phyloP scores from a whole-genome alignment of 1,140 invertebrate species.

The Pachypeltis micranthus region DNA sequence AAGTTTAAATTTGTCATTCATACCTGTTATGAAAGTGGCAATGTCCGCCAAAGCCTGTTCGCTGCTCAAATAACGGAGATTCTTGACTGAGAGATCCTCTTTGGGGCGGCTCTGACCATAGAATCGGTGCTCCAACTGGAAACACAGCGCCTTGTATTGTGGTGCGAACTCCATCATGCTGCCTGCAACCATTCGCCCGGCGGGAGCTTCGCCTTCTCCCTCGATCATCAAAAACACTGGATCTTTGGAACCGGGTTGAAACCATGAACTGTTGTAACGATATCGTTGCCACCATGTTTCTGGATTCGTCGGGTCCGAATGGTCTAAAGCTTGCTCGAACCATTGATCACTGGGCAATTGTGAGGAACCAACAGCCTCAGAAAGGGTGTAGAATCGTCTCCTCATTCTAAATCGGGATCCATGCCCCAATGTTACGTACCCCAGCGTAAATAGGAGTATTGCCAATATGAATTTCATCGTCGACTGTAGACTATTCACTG shows the following conservation, averaged over 20 bases:
- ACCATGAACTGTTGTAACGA: constrained; percentile 63
- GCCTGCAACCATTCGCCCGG: constrained; percentile 73
- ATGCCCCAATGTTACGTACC: no score
- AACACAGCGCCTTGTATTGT: constrained; percentile 65
- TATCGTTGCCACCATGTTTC: constrained; percentile 64
- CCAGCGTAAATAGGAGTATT: no score
- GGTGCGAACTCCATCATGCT: constrained; percentile 71
- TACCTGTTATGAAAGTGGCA: constrained; percentile 61
- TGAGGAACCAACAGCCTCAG: no score
- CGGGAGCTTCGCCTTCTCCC: constrained; percentile 56
- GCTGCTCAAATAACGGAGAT: constrained; percentile 66
- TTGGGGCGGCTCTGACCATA: constrained; percentile 90
- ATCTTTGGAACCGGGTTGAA: constrained; percentile 41
- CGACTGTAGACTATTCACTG: no score
- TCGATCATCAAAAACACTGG: constrained; percentile 84
- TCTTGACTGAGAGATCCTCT: constrained; percentile 47
- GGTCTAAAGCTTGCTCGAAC: constrained; percentile 67
- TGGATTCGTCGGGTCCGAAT: constrained; percentile 54
- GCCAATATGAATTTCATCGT: no score
- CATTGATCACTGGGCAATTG: constrained; percentile 45
- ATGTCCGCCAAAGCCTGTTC: constrained; percentile 81
- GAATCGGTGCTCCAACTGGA: constrained; percentile 82
- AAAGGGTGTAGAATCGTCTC: no score
- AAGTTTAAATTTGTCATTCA: constrained; percentile 52
- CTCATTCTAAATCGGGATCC: no score